These are phyloP conservation scores for Pseudochirops corinnae DNA, from an alignment of 2,797 vertebrate genomes.

Conservation along the genomic window DNA sequence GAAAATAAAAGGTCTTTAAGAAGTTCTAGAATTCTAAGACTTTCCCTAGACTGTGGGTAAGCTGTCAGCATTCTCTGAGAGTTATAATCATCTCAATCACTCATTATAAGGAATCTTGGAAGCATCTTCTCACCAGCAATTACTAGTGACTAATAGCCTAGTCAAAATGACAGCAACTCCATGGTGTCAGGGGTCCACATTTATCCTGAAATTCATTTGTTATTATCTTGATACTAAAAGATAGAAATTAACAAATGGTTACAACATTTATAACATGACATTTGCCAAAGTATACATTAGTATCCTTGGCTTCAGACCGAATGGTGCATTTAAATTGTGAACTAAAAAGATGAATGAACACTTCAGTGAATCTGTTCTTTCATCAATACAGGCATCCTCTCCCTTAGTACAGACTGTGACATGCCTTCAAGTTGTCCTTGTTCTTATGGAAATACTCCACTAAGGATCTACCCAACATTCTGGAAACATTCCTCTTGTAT, in stretches of 20 bases:
- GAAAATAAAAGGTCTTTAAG: background rate
- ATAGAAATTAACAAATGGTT: slow-evolving; percentile 46
- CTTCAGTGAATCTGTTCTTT: background rate
- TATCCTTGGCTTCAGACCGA: slow-evolving; percentile 5
- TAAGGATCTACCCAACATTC: background rate
- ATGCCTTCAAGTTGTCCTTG: background rate
- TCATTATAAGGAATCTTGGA: background rate
- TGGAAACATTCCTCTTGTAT: background rate
- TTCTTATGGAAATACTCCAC: background rate
- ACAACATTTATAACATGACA: slow-evolving; percentile 1
- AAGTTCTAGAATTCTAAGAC: background rate
- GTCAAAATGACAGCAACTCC: slow-evolving; percentile 29
- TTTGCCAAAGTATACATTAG: slow-evolving; percentile 38
- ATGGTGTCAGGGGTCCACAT: slow-evolving; percentile 20
- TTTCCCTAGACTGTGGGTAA: background rate
- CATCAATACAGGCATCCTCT: background rate
- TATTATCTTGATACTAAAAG: slow-evolving; percentile 36
- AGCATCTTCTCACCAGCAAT: background rate
- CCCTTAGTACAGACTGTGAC: background rate
- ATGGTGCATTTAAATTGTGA: slow-evolving; percentile 37
- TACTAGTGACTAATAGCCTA: background rate
- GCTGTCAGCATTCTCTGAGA: background rate
- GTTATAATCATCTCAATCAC: slow-evolving; percentile 11
- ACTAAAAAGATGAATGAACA: slow-evolving; percentile 54
- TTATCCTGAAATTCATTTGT: slow-evolving; percentile 42